Evolutionary conservation across 2,113 vertebrate genomes (phyloP).

Genomic region (Carlito syrichta): DNA sequence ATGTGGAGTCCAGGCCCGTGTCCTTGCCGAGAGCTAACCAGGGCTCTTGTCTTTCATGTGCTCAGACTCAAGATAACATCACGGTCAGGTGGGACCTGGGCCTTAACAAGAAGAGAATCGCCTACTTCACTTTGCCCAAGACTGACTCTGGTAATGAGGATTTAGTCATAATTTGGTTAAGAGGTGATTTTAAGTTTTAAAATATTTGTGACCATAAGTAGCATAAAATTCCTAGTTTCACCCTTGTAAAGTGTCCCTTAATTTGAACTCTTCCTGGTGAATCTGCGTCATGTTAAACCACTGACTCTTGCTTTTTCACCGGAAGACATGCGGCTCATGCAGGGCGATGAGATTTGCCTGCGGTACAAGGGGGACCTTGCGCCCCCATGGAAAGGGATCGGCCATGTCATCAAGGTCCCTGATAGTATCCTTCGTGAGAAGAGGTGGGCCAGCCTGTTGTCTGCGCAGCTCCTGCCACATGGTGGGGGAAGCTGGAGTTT

Average conservation of each 20-base stretch:
- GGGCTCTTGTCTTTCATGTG: constrained; percentile 47
- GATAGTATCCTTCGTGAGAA: constrained; percentile 94
- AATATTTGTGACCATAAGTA: constrained; percentile 61
- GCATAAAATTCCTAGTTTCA: constrained; percentile 31
- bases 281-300: not conserved
- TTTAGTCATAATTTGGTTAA: constrained; percentile 66
- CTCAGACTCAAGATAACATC: constrained; percentile 99
- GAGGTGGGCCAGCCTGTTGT: not conserved
- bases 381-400: constrained; percentile 96
- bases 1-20: not conserved
- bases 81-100: constrained; percentile 99
- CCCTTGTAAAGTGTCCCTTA: constrained; percentile 48
- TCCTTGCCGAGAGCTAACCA: constrained; percentile 16
- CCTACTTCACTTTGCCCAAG: constrained; percentile 99
- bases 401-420: constrained; percentile 98
- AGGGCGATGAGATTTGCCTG: constrained; percentile 98
- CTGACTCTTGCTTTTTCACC: constrained; percentile 26
- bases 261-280: constrained; percentile 24
- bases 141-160: constrained; percentile 94
- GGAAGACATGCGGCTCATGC: constrained; percentile 98
- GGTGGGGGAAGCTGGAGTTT: too few species aligned
- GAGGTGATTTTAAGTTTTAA: constrained; percentile 75
- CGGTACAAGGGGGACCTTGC: constrained; percentile 97
- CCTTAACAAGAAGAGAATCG: constrained; percentile 99
- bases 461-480: too few species aligned